Evolutionary conservation across 1,140 invertebrate species (phyloP), one percentile per base, ranked within the genome.

Genomic region (Drosophila truncata): DNA sequence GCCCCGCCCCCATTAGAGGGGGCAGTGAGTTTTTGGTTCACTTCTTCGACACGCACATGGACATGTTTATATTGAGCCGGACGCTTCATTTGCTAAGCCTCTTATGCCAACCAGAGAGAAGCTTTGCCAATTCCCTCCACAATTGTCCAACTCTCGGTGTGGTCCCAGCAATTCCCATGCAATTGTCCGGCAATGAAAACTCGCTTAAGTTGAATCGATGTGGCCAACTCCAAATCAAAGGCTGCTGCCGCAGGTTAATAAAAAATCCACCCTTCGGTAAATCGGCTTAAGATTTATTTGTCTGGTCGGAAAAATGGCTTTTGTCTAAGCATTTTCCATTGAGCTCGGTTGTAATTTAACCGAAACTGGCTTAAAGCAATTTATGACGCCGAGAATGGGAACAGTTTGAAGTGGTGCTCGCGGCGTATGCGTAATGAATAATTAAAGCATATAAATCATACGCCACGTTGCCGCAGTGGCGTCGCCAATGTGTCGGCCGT

Each of bases 371-470:
- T 72, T 72, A 72, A 72, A 72, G 67, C 52, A 50, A 72, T 72
- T 60, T 72, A 72, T 72, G 66, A 11, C 20, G 35, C 44, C 54
- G 50, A 47, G 35, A 54, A 35, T 35, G 50, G n/a, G 13, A 31
- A 33, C 41, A 41, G 42, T 52, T 47, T 39, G 33, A 27, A 55
- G n/a, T 35, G 60, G 16, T 27, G 29, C 20, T 23, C 57, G 60
- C 44, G 69, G 64, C 66, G 73, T 76, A 78, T 74, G 54, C 54
- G 61, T 79, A 85, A 90, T 90, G 71, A 90, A 90, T 90, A 90
- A 90, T 90, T 90, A 90, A 85, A 63, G 61, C 59, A 82, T 60
- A 90, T 90, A 79, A 90, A 90, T 90, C 85, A 90, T 85, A 90
- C 85, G 85, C 67, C 73, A 79, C 54, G 81, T 80, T 83, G 83